Percentiles rank a stretch among this genome's conserved stretches.
These are phyloP conservation scores for Perizoma affinitatum DNA, from an alignment of 2,888 invertebrate genomes.

Conservation along the genomic window DNA sequence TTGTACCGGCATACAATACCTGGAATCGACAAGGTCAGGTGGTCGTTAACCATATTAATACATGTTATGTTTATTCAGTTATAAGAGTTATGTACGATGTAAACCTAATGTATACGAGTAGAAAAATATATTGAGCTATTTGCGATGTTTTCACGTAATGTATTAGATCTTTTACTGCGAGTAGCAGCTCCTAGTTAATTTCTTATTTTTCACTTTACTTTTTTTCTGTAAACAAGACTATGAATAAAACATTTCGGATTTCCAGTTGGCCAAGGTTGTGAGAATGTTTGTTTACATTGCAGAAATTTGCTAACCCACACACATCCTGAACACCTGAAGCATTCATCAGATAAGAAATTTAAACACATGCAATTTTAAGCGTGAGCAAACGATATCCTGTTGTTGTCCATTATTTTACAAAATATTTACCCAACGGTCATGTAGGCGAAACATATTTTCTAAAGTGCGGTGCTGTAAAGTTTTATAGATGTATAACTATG, in stretches of 20 bases:
- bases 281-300: slow-evolving; percentile 37
- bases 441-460: slow-evolving; percentile 24
- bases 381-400: slow-evolving; percentile 43
- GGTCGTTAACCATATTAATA: slow-evolving; percentile 40
- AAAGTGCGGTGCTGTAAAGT: slow-evolving; percentile 37
- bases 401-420: slow-evolving; percentile 34
- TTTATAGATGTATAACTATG: slow-evolving; percentile 29
- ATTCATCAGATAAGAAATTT: slow-evolving; percentile 48
- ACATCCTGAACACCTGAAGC: slow-evolving; percentile 39
- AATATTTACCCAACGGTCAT: slow-evolving; percentile 39
- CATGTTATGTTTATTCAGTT: slow-evolving; percentile 24
- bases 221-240: slow-evolving; percentile 61
- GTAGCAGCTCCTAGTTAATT: slow-evolving; percentile 36
- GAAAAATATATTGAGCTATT: slow-evolving; percentile 2
- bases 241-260: slow-evolving; percentile 63
- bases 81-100: slow-evolving; percentile 1
- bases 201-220: slow-evolving; percentile 43
- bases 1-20: slow-evolving; percentile 7
- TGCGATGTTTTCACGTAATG: slow-evolving; percentile 29
- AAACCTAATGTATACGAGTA: too few relatives aligned
- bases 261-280: slow-evolving; percentile 70
- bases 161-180: slow-evolving; percentile 40
- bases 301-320: slow-evolving; percentile 56
- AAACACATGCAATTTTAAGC: slow-evolving; percentile 44
- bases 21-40: slow-evolving; percentile 41